Percentiles rank a stretch among this genome's conserved stretches.
These are phyloP conservation scores for Palythoa heliodiscus DNA, from an alignment of 92 coral and sea anemone genomes.

Conservation along the genomic window DNA sequence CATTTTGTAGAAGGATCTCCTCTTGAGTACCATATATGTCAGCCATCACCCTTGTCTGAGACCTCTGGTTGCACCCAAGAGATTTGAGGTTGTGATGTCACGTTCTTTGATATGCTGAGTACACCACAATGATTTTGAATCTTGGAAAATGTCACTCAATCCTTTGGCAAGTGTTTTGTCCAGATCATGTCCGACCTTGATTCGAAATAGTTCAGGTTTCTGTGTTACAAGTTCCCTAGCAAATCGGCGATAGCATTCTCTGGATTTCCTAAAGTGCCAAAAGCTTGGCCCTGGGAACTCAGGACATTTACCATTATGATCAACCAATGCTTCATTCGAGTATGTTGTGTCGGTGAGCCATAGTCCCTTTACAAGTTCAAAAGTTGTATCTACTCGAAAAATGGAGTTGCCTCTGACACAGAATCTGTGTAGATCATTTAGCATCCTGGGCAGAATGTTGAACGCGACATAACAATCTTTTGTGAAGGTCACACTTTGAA, in stretches of 20 bases:
- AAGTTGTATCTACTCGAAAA: conserved; percentile 65
- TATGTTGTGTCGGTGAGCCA: conserved; percentile 73
- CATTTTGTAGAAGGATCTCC: conserved; percentile 35
- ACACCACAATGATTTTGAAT: conserved; percentile 6
- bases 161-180: background rate
- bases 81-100: conserved; percentile 45
- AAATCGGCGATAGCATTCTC: conserved; percentile 57
- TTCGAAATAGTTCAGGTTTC: conserved; percentile 58
- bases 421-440: conserved; percentile 59
- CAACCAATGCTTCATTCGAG: conserved; percentile 59
- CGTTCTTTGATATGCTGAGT: conserved; percentile 38
- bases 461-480: conserved; percentile 57
- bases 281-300: conserved; percentile 69
- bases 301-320: conserved; percentile 53
- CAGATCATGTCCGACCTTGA: conserved; percentile 47
- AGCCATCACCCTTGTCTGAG: no score
- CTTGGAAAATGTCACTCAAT: background rate
- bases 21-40: conserved; percentile 55
- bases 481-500: conserved; percentile 67
- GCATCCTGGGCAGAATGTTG: conserved; percentile 62
- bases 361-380: conserved; percentile 69
- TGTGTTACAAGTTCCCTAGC: conserved; percentile 55
- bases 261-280: conserved; percentile 56
- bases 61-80: conserved; percentile 56
- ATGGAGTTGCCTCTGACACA: conserved; percentile 56